Base-by-base conservation (phyloP, 2,888 invertebrate species). In the Hartigia nigra region DNA sequence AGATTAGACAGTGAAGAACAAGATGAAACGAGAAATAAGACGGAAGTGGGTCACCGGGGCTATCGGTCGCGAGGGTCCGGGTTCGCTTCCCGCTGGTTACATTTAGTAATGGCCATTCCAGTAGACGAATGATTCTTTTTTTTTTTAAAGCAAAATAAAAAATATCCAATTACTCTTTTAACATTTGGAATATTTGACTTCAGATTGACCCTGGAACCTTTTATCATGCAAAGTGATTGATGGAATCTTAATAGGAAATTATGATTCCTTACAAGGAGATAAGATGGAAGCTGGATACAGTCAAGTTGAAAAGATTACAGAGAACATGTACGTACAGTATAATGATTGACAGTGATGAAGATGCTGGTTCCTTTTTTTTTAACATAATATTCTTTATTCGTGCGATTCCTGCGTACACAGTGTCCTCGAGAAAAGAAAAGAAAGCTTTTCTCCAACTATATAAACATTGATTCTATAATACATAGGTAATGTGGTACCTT, bases 21-120 rank as follows among this genome's bases (percentile, higher is more conserved):
- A 83, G 84, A 85, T 83, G 84, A 85, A 81, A 81, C 85, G 83
- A 39, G 34, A 39, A 39, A 55, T n/a, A 37, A 84, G 85, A 79
- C 84, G 82, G 86, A 88, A 87, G 87, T 88, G 80, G 87, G 88
- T 87, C 87, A 88, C 80, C 87, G 84, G 87, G 88, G 87, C 85
- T 87, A 79, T 86, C 86, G 87, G 87, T 88, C 87, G 87, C 78
- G 35, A 84, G 85, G 83, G 86, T 88, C 88, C 88, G 88, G 88
- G 88, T 88, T 88, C 87, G 39, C 9, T 55, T 55, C 39, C 23
- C 39, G 39, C 14, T 55, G 39, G 39, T 55, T 55, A 55, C 5
- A 55, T 55, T 55, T 55, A 55, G 23, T 23, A 55, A 55, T 55
- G 39, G 39, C 39, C 39, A 55, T 55, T 55, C 23, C 14, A 55